Conservation (phyloP, 1,140 invertebrate species). For the Procambarus virginalis region DNA sequence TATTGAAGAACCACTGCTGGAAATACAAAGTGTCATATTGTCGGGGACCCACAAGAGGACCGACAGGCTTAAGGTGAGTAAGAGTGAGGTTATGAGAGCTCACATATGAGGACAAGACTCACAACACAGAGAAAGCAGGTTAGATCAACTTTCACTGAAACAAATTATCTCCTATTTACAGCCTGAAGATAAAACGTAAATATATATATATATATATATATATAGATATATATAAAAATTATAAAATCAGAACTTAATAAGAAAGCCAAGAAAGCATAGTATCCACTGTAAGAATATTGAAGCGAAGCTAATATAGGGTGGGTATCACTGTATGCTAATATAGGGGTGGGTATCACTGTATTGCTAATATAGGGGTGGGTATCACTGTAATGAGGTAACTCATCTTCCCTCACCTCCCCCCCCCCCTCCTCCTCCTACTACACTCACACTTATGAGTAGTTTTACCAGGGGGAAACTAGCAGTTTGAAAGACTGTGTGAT, state of each 20-base stretch:
- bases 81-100: not conserved
- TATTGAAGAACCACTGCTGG: slow-evolving; percentile 3
- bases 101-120: not conserved
- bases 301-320: not conserved
- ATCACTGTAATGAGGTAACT: not conserved
- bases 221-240: slow-evolving; percentile 1
- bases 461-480: no score
- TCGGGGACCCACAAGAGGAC: not conserved
- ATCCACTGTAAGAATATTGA: not conserved
- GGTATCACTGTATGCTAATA: not conserved
- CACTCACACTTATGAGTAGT: no score
- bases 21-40: not conserved
- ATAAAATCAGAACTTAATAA: not conserved
- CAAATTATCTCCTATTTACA: slow-evolving; percentile 8
- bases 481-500: no score
- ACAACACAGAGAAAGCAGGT: slow-evolving; percentile 9
- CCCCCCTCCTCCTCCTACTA: no score
- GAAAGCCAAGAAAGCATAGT: not conserved
- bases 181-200: slow-evolving; percentile 3
- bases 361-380: no score
- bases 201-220: slow-evolving; percentile 2
- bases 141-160: slow-evolving; percentile 9
- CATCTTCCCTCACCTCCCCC: not conserved
- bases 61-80: not conserved
- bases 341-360: no score